Evolutionary conservation across 2,888 invertebrate species (phyloP).

Genomic region (Spisula subtruncata): DNA sequence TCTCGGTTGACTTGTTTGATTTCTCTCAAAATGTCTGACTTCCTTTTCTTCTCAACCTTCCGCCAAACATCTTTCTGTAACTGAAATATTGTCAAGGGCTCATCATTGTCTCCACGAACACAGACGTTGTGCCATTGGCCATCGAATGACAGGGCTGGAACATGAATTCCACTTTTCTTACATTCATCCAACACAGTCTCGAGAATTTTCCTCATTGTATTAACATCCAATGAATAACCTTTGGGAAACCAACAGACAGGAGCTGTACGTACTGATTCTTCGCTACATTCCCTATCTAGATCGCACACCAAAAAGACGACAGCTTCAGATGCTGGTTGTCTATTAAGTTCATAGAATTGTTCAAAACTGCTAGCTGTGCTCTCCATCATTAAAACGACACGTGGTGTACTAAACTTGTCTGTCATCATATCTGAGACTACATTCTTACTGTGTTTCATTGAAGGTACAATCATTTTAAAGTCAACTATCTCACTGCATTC

Average conservation of each 20-base stretch:
- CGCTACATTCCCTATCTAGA: no score
- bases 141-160: constrained; percentile 46
- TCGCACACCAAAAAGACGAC: constrained; percentile 40
- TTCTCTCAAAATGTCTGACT: no score
- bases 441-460: no score
- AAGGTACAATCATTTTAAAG: constrained; percentile 22
- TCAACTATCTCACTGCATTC: background rate
- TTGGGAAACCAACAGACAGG: constrained; percentile 41
- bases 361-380: background rate
- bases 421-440: background rate
- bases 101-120: background rate
- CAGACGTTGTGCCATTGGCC: constrained; percentile 48
- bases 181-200: constrained; percentile 25
- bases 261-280: no score
- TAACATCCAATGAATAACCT: constrained; percentile 32
- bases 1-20: no score
- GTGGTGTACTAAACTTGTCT: no score
- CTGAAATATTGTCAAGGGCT: constrained; percentile 42
- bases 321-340: constrained; percentile 30
- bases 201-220: constrained; percentile 5
- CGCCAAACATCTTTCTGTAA: no score
- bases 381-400: no score
- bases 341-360: constrained; percentile 12
- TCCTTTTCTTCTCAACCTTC: constrained; percentile 20
- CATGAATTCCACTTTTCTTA: constrained; percentile 21